phyloP scores from a whole-genome alignment of 2,113 vertebrate genomes.

The Pleuronectes platessa region DNA sequence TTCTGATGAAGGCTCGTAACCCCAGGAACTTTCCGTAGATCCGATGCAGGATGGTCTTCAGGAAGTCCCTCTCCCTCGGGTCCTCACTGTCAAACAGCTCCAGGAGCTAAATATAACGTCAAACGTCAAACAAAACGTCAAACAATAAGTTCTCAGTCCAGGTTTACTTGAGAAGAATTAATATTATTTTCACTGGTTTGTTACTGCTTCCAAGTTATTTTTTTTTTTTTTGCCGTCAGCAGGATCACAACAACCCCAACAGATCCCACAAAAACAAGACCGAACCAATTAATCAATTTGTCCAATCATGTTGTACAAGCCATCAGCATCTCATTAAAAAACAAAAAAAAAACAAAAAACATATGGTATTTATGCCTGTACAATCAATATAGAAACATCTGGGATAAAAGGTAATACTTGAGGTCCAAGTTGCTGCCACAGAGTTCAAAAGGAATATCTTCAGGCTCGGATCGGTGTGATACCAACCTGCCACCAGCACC shows the following conservation, averaged over 20 bases:
- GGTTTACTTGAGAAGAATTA: not conserved
- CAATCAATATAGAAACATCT: not conserved
- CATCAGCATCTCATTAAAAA: not conserved
- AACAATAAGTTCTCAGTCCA: not conserved
- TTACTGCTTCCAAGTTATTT: too few species aligned
- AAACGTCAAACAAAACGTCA: not conserved
- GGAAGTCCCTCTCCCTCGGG: constrained; percentile 95
- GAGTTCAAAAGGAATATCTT: not conserved
- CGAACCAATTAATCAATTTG: not conserved
- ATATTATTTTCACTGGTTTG: too few species aligned
- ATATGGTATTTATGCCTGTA: too few species aligned
- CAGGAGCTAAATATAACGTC: constrained; percentile 87
- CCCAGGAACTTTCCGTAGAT: constrained; percentile 99
- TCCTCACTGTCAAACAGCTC: constrained; percentile 99
- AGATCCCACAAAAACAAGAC: too few species aligned
- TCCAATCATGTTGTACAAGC: too few species aligned
- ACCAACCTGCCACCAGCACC: not conserved
- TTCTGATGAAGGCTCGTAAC: constrained; percentile 96
- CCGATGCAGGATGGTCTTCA: constrained; percentile 97
- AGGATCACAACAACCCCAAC: too few species aligned
- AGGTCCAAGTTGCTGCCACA: too few species aligned
- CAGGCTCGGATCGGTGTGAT: not conserved
- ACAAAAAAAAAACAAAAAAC: too few species aligned
- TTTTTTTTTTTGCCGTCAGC: too few species aligned
- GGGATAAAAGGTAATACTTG: not conserved